Evolutionary conservation across 2,113 vertebrate species (phyloP).

Genomic region (Mastomys coucha): DNA sequence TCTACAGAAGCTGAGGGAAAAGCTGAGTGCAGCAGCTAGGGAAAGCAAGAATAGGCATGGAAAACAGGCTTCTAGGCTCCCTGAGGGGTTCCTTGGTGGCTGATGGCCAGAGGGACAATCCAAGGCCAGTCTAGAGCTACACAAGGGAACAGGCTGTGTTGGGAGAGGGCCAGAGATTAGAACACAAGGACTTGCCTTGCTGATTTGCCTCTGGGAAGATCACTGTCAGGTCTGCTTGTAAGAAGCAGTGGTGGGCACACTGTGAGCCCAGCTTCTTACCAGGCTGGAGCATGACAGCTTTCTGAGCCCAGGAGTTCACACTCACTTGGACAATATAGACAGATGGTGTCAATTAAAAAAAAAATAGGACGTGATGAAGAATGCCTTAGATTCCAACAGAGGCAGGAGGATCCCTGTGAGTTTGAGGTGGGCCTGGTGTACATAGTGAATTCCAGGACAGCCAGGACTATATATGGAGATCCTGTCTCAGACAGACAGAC

Average conservation of each 20-base stretch:
- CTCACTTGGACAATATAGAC: background rate
- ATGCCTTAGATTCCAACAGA: background rate
- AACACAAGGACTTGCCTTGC: background rate
- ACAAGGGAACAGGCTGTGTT: constrained; percentile 6
- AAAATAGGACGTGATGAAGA: background rate
- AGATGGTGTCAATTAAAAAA: background rate
- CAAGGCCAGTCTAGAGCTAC: background rate
- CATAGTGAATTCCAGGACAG: background rate
- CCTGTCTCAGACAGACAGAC: background rate
- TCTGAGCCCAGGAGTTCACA: background rate
- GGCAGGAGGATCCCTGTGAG: background rate
- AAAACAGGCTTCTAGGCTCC: background rate
- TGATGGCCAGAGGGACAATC: background rate
- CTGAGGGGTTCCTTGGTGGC: background rate
- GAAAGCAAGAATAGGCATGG: background rate
- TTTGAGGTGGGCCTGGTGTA: background rate
- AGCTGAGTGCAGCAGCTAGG: background rate
- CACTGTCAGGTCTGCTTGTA: background rate
- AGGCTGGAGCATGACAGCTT: background rate
- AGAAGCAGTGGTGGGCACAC: background rate
- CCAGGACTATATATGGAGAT: background rate
- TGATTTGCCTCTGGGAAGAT: constrained; percentile 6
- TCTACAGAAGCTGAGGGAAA: background rate
- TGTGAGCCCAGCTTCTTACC: background rate
- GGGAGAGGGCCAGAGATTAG: background rate